These are phyloP conservation scores for Hestina assimilis DNA, from an alignment of 1,140 invertebrate species.

Conservation along the genomic window DNA sequence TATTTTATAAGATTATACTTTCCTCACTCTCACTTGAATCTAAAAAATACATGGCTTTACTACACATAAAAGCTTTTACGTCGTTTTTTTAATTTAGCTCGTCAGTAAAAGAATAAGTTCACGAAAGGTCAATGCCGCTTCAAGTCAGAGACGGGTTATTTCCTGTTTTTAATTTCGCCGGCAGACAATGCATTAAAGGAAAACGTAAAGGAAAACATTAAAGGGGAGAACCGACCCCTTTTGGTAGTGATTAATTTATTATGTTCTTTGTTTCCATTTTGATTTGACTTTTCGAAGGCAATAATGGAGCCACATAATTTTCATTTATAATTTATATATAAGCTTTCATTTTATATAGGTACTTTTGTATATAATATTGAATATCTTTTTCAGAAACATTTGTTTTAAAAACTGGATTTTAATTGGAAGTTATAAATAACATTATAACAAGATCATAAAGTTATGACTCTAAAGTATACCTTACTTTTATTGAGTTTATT, in stretches of 20 bases:
- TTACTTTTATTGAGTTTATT: too few species aligned
- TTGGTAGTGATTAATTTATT: slow-evolving; percentile 74
- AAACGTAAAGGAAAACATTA: slow-evolving; percentile 73
- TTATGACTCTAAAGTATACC: too few species aligned
- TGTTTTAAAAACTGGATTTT: too few species aligned
- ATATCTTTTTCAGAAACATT: neutral
- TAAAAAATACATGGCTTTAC: neutral
- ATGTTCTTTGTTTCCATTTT: slow-evolving; percentile 74
- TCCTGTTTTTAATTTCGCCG: slow-evolving; percentile 72
- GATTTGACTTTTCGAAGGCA: slow-evolving; percentile 50
- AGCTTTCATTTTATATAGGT: neutral
- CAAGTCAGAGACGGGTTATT: slow-evolving; percentile 55
- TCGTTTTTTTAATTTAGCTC: neutral
- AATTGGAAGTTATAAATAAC: too few species aligned
- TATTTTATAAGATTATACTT: too few species aligned
- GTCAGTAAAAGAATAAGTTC: slow-evolving; percentile 20
- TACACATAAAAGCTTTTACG: neutral
- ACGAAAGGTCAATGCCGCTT: slow-evolving; percentile 56
- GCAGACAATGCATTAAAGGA: slow-evolving; percentile 72
- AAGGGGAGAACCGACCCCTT: slow-evolving; percentile 69
- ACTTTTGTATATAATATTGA: neutral
- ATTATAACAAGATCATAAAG: too few species aligned
- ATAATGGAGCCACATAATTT: slow-evolving; percentile 28
- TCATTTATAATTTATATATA: neutral
- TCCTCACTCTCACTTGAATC: neutral